A percentile compares a stretch with the other conserved stretches of the same genome.
Conservation (phyloP, 2,888 invertebrate genomes). For the Isoperla grammatica region DNA sequence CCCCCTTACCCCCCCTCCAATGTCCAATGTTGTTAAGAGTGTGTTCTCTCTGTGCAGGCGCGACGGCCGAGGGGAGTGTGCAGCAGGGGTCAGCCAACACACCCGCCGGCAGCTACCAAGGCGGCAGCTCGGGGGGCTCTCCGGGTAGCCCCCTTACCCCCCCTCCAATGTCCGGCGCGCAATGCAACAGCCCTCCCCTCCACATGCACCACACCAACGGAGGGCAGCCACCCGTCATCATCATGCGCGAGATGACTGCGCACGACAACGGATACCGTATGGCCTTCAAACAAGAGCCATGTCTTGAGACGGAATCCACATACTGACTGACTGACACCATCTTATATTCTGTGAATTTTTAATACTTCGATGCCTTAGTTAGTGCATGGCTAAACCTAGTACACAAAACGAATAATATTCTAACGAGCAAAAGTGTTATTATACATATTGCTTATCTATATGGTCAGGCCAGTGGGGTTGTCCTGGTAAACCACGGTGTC, state of each 20-base stretch:
- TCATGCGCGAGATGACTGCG: slow-evolving; percentile 37
- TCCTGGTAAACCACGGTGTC: too few relatives aligned
- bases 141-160: slow-evolving; percentile 52
- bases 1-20: too few relatives aligned
- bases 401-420: too few relatives aligned
- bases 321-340: slow-evolving; percentile 17
- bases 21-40: too few relatives aligned
- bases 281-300: slow-evolving; percentile 51
- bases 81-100: slow-evolving; percentile 38
- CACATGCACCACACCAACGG: slow-evolving; percentile 42
- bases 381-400: too few relatives aligned
- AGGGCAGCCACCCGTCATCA: slow-evolving; percentile 34
- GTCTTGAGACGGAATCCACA: slow-evolving; percentile 46
- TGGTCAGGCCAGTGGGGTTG: too few relatives aligned
- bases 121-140: slow-evolving; percentile 48
- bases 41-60: slow-evolving; percentile 39
- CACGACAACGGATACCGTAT: slow-evolving; percentile 42
- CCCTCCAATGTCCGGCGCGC: slow-evolving; percentile 34
- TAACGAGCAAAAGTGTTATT: too few relatives aligned
- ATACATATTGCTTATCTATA: too few relatives aligned
- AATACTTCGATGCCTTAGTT: too few relatives aligned
- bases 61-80: slow-evolving; percentile 45
- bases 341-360: too few relatives aligned
- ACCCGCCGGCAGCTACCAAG: slow-evolving; percentile 48
- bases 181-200: slow-evolving; percentile 43